Percentiles rank a stretch among this genome's conserved stretches.
These are phyloP conservation scores for Lypha dubia DNA, from an alignment of 2,888 invertebrate genomes.

Conservation along the genomic window DNA sequence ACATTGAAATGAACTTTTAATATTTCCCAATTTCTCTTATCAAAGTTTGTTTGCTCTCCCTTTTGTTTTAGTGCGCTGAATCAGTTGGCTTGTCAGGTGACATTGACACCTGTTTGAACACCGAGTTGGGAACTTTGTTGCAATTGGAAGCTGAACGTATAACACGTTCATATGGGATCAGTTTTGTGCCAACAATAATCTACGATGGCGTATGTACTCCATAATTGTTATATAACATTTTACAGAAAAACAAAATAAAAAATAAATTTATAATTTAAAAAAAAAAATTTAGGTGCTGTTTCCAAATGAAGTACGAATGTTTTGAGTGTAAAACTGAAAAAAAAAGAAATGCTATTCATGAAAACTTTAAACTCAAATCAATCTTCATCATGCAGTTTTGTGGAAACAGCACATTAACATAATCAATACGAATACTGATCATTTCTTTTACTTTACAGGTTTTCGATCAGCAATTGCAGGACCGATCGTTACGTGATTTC, in stretches of 20 bases:
- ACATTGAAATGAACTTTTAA: background rate
- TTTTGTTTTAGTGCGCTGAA: constrained; percentile 82
- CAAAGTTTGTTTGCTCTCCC: background rate
- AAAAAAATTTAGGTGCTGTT: too few species aligned
- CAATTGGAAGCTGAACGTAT: constrained; percentile 84
- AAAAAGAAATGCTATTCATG: too few species aligned
- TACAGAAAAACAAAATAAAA: background rate
- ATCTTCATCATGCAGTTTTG: too few species aligned
- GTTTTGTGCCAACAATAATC: constrained; percentile 85
- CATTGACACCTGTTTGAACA: constrained; percentile 82
- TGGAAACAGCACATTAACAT: too few species aligned
- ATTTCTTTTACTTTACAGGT: constrained; percentile 76
- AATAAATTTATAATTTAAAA: constrained; percentile 9
- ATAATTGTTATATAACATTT: background rate
- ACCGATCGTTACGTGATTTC: constrained; percentile 83
- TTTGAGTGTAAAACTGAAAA: too few species aligned
- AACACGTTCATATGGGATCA: constrained; percentile 82
- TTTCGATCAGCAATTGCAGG: constrained; percentile 83
- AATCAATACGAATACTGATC: too few species aligned
- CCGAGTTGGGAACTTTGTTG: constrained; percentile 82
- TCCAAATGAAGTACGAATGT: too few species aligned
- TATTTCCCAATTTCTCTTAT: background rate
- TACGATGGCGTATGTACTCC: constrained; percentile 84
- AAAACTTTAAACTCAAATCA: too few species aligned
- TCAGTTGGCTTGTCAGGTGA: constrained; percentile 81